Conservation (phyloP, 1,140 invertebrate genomes). For the Drosophila eugracilis region DNA sequence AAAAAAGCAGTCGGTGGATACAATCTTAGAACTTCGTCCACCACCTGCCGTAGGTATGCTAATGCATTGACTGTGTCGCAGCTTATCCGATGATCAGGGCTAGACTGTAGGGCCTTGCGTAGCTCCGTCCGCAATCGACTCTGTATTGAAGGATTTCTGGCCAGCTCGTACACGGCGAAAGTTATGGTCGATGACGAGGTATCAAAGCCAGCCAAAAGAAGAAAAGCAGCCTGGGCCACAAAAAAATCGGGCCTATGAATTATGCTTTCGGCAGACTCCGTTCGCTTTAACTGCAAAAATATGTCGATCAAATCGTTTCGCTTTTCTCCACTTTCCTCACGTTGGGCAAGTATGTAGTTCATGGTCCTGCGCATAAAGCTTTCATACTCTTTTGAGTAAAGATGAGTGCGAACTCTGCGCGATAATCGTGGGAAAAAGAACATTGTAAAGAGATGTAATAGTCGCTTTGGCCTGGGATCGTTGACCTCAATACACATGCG, state of each 20-base stretch:
- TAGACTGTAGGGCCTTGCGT: constrained; percentile 57
- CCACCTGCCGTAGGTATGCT: constrained; percentile 55
- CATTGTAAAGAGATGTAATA: constrained; percentile 70
- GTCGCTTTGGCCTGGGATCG: constrained; percentile 49
- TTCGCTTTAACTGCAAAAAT: constrained; percentile 84
- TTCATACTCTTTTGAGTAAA: constrained; percentile 68
- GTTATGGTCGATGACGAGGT: constrained; percentile 85
- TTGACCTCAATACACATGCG: constrained; percentile 85
- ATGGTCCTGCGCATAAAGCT: constrained; percentile 79
- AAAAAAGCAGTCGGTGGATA: constrained; percentile 87
- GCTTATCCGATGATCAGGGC: constrained; percentile 62
- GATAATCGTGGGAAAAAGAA: constrained; percentile 84
- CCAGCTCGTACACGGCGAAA: constrained; percentile 85
- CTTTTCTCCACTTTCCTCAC: constrained; percentile 60
- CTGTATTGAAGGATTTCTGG: constrained; percentile 84
- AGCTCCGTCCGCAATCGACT: constrained; percentile 84
- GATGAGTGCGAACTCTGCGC: constrained; percentile 54
- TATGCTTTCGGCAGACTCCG: constrained; percentile 34
- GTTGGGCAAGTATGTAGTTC: constrained; percentile 74
- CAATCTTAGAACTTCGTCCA: constrained; percentile 86
- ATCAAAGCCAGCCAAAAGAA: constrained; percentile 87
- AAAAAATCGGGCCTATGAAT: constrained; percentile 85
- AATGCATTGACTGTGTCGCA: constrained; percentile 85
- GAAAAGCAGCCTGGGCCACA: constrained; percentile 87
- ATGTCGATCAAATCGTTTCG: constrained; percentile 85